Evolutionary conservation across 2,797 vertebrate species (phyloP), one percentile per base, ranked within the genome.

Genomic region (Catamblyrhynchus diadema): DNA sequence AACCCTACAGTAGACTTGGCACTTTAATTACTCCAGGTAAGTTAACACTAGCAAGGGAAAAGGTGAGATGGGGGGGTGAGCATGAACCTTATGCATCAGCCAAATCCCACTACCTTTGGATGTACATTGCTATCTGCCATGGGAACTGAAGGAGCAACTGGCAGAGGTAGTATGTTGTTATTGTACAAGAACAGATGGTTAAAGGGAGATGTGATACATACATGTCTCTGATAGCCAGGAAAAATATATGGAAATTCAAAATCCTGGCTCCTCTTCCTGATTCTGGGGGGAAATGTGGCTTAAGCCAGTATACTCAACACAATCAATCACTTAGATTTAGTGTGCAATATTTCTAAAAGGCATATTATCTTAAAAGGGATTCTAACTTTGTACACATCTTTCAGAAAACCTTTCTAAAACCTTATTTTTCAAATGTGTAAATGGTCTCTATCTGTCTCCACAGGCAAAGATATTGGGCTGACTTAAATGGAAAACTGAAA

Each of bases 181-280:
- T 33, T 81, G 47, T 60, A 61, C 39, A 72, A 27, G 69, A 94
- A 75, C 75, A 93, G 86, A 91, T 84, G 59, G 80, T 73, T 81
- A 84, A 77, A 81, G 35, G 70, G 69, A 86, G 88, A 92, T 69
- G 21, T 78, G 88, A 90, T 88, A 70, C 41, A 21, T 75, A 81
- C 65, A 25, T 57, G 47, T 69, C 22, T 90, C 69, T 86, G 66
- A 67, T 77, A 93, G 91, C 65, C 93, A 96, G 90, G 37, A 95
- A 96, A 95, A 95, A 94, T 72, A 91, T 16, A 92, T 32, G 77
- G 41, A 86, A 93, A 75, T 88, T 90, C 85, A 86, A 95, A 90
- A 86, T 84, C 32, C 73, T 90, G 88, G 85, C 82, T 96, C 30
- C 25, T 84, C 37, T 93, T 84, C 41, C 59, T 60, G 64, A 61